These are phyloP conservation scores for Aldrovandia affinis DNA, from an alignment of 2,797 vertebrate genomes.

Conservation along the genomic window DNA sequence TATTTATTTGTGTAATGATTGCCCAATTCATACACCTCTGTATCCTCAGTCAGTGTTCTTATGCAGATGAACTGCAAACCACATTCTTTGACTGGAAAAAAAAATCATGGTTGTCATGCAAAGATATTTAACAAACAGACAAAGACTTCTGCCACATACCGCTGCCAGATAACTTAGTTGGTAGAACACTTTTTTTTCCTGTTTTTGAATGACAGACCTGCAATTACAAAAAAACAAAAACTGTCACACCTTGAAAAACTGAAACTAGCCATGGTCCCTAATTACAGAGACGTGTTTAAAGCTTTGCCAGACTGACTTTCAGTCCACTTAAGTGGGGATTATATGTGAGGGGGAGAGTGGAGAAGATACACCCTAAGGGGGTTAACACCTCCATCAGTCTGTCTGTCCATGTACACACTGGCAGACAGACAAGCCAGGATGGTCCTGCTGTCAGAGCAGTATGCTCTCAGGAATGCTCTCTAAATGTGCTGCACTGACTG, in stretches of 20 bases:
- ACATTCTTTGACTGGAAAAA: not conserved
- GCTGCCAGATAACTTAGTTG: not conserved
- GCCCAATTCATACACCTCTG: not conserved
- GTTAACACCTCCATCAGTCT: not conserved
- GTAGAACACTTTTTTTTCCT: not conserved
- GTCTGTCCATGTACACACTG: not conserved
- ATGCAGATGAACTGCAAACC: not conserved
- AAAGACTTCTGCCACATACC: not conserved
- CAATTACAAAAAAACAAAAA: not conserved
- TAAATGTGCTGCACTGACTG: not conserved
- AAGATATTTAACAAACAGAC: not conserved
- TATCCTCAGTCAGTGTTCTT: not conserved
- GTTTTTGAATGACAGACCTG: slow-evolving; percentile 9
- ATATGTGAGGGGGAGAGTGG: not conserved
- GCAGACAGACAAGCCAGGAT: not conserved
- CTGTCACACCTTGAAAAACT: not conserved
- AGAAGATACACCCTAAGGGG: not conserved
- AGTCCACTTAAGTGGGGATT: not conserved
- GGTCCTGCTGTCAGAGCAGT: not conserved
- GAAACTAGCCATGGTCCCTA: not conserved
- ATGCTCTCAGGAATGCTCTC: not conserved
- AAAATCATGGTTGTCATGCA: not conserved
- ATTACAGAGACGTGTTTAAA: not conserved
- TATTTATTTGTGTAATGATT: not conserved
- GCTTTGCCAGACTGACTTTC: not conserved